Percentiles rank a stretch among this genome's conserved stretches.
Evolutionary conservation across 2,888 invertebrate species (phyloP).

Genomic region (Kuschelorhynchus macadamiae): DNA sequence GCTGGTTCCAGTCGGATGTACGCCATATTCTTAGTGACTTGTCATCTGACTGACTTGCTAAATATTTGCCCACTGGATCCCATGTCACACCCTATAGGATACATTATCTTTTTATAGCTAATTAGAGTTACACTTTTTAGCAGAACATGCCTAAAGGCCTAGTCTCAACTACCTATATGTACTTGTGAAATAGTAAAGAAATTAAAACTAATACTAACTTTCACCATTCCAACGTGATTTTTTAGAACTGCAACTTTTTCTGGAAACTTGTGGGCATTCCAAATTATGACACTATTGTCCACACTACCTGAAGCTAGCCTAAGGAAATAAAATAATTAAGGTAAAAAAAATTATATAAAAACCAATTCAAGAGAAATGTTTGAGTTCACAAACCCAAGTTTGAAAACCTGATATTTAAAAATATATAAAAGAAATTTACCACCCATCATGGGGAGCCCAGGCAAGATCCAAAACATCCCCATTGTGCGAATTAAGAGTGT

Average conservation of each 20-base stretch:
- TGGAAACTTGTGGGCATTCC: constrained; percentile 94
- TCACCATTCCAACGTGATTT: constrained; percentile 94
- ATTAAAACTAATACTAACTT: constrained; percentile 70
- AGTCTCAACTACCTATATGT: no score
- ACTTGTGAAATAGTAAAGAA: no score
- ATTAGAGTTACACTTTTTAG: no score
- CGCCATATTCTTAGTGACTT: constrained; percentile 95
- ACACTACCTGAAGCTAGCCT: constrained; percentile 98
- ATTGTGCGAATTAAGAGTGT: constrained; percentile 90
- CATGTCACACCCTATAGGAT: constrained; percentile 86
- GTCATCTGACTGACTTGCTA: constrained; percentile 98
- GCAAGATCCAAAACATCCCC: constrained; percentile 95
- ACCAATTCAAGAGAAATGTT: no score
- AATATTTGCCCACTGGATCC: constrained; percentile 98
- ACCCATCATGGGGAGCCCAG: constrained; percentile 93
- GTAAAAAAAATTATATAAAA: no score
- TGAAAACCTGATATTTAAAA: neutral
- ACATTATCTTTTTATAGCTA: no score
- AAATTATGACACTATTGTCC: constrained; percentile 97
- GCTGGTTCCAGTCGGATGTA: constrained; percentile 94
- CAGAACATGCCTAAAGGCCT: no score
- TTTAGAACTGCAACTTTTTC: constrained; percentile 86
- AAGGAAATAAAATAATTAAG: neutral
- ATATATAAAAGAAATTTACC: constrained; percentile 78
- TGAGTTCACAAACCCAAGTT: no score